Evolutionary conservation across 1,140 invertebrate species (phyloP).

Genomic region (Bombus confusus): DNA sequence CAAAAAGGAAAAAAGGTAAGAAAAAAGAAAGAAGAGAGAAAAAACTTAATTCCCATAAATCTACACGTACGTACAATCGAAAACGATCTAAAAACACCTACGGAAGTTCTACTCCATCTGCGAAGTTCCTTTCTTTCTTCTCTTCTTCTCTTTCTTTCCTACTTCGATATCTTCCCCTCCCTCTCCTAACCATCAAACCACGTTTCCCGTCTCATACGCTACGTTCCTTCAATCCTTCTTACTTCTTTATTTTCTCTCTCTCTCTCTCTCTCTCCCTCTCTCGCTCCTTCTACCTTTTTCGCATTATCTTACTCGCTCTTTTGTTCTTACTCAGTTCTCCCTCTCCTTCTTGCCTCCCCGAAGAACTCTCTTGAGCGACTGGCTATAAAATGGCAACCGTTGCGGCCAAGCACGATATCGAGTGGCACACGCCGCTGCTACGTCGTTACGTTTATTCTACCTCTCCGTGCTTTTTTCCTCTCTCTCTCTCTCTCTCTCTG

Average conservation of each 20-base stretch:
- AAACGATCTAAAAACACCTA: constrained; percentile 27
- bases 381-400: constrained; percentile 62
- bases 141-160: constrained; percentile 22
- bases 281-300: constrained; percentile 13
- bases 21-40: background rate
- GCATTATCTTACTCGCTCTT: constrained; percentile 39
- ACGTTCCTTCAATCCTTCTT: constrained; percentile 17
- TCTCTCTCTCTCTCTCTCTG: constrained; percentile 2
- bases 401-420: constrained; percentile 46
- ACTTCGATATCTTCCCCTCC: constrained; percentile 2
- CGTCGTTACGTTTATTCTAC: constrained; percentile 32
- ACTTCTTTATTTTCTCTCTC: background rate
- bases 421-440: constrained; percentile 43
- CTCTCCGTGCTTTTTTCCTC: constrained; percentile 15
- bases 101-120: constrained; percentile 28
- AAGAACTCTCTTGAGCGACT: constrained; percentile 33
- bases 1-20: background rate
- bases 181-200: too few relatives aligned
- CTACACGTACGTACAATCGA: background rate
- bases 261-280: background rate
- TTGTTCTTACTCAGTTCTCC: constrained; percentile 34
- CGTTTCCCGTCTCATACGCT: background rate
- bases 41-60: background rate
- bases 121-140: constrained; percentile 36
- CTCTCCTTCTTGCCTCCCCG: constrained; percentile 44